Evolutionary conservation across 2,888 invertebrate species (phyloP), one percentile per base, ranked within the genome.

Genomic region (Prenolepis imparis): DNA sequence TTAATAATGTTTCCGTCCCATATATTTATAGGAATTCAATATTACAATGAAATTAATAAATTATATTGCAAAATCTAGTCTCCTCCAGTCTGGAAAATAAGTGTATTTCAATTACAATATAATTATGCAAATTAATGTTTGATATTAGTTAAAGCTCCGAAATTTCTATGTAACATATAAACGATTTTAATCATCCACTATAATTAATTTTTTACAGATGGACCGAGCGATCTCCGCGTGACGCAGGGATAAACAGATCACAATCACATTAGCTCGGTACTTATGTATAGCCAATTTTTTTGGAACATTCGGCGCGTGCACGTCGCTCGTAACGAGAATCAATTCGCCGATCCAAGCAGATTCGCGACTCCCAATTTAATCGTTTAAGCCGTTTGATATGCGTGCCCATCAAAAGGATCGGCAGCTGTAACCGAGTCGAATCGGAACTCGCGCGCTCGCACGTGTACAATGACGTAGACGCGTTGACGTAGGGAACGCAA

Each of bases 331-430:
- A 68, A 78, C n/a, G 8, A 67, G 67, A 72, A 80, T 75, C 68
- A 41, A 82, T 61, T 59, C 57, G 39, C 68, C 48, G 68, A 77
- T 77, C 32, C 80, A 55, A 66, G 41, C 83, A 82, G 82, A 86
- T 86, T 88, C 70, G 88, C 81, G 82, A 84, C 81, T 90, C 84
- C 83, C 88, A 87, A 57, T 87, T 86, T 85, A 86, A 89, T 89
- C 87, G 74, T 81, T 82, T 81, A 84, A 84, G 82, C 87, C 83
- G 84, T 84, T 86, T 80, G 74, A 75, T 67, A 80, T 86, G 83
- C 90, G 88, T 87, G 88, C 86, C 67, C 61, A 59, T 64, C 64
- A 66, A 83, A 72, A 67, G 78, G 74, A 83, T 90, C 83, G 86
- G 61, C 89, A 84, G 85, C 84, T 88, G 90, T 67, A 74, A 70